Percentiles rank a stretch among this genome's conserved stretches.
Conservation (phyloP, 2,888 invertebrate species). For the Slavum lentiscoides region DNA sequence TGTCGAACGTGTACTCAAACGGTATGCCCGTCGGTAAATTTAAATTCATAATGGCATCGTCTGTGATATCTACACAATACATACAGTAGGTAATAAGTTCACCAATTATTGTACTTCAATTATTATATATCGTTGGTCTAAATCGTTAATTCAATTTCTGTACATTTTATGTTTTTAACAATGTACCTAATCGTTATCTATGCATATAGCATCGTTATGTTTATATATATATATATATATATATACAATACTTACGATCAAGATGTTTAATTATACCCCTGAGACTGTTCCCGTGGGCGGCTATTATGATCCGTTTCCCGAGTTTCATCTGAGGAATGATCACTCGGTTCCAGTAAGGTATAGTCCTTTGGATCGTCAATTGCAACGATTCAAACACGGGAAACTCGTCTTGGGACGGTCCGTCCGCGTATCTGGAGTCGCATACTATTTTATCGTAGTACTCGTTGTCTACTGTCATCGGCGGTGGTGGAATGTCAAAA, state of each 20-base stretch:
- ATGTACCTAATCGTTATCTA: too few relatives aligned
- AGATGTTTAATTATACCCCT: conserved; percentile 84
- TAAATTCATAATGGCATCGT: conserved; percentile 67
- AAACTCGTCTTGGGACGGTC: conserved; percentile 69
- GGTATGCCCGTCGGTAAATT: conserved; percentile 70
- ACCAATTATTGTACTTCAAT: not conserved
- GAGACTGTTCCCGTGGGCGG: conserved; percentile 84
- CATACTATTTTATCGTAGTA: conserved; percentile 76
- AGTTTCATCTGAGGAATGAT: conserved; percentile 81
- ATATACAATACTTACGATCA: conserved; percentile 66
- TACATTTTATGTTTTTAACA: not conserved
- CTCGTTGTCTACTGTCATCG: conserved; percentile 75
- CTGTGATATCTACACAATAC: conserved; percentile 61
- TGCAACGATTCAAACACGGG: conserved; percentile 82
- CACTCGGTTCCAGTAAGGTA: conserved; percentile 84
- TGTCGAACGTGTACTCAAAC: conserved; percentile 67
- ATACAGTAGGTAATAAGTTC: not conserved
- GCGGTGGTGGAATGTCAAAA: conserved; percentile 79
- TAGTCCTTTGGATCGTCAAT: conserved; percentile 76
- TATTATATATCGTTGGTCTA: too few relatives aligned
- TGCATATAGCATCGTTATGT: too few relatives aligned
- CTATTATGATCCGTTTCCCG: conserved; percentile 77
- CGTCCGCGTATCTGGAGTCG: conserved; percentile 74
- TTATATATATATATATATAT: not conserved
- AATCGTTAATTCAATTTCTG: too few relatives aligned